phyloP scores from a whole-genome alignment of 2,797 vertebrate genomes.

The Myiothlypis chrysogaster region DNA sequence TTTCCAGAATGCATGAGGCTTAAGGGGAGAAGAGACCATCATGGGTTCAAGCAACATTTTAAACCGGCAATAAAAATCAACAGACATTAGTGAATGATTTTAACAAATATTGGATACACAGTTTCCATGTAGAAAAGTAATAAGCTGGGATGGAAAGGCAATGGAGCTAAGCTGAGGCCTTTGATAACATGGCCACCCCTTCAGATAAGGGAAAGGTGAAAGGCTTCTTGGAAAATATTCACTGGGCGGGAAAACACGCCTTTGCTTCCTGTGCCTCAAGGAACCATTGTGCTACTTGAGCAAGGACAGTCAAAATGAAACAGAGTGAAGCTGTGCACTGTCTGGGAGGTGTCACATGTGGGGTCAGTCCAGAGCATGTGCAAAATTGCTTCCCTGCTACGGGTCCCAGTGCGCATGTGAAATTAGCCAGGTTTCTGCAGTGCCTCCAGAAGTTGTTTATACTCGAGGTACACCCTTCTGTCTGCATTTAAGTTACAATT shows the following conservation, averaged over 20 bases:
- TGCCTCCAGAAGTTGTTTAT: background rate
- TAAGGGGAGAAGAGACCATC: background rate
- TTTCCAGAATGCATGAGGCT: background rate
- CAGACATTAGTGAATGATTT: background rate
- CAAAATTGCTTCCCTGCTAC: background rate
- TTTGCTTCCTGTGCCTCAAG: background rate
- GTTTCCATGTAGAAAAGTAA: background rate
- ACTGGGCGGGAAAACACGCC: background rate
- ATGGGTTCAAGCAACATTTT: background rate
- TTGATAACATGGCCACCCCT: background rate
- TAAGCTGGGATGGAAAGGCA: background rate
- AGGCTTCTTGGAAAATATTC: background rate
- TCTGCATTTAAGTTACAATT: background rate
- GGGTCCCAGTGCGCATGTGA: background rate
- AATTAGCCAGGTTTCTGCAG: background rate
- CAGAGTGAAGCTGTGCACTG: background rate
- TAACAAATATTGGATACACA: background rate
- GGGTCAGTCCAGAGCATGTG: background rate
- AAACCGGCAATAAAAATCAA: background rate
- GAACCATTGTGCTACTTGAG: background rate
- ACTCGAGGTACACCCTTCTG: fast-evolving
- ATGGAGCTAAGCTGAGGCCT: background rate
- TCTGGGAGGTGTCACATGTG: background rate
- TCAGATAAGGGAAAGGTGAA: background rate
- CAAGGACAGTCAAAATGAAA: background rate